phyloP scores from a whole-genome alignment of 2,888 invertebrate genomes.

The Entomobrya multifasciata region DNA sequence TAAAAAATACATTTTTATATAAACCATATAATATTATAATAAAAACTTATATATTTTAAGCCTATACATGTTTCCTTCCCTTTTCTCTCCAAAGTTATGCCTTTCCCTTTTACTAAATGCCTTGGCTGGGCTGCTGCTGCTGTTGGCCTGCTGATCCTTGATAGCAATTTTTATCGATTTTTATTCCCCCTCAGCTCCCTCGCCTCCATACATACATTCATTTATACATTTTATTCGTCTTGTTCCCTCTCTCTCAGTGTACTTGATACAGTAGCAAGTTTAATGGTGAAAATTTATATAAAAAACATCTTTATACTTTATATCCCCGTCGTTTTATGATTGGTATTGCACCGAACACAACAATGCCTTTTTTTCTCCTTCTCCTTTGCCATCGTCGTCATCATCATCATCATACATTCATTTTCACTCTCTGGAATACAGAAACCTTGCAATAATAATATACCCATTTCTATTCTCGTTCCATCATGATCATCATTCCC shows the following conservation, averaged over 20 bases:
- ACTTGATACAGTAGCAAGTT: not conserved
- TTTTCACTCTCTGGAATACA: constrained; percentile 9
- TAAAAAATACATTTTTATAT: not conserved
- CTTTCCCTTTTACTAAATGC: not conserved
- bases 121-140: not conserved
- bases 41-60: not conserved
- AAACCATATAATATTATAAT: not conserved
- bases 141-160: constrained; percentile 78
- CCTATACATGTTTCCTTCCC: not conserved
- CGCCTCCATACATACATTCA: constrained; percentile 1
- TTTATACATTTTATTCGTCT: not conserved
- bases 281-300: too few relatives aligned
- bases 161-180: constrained; percentile 79
- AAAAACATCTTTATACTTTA: too few relatives aligned
- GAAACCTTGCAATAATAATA: constrained; percentile 31
- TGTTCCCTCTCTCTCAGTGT: constrained; percentile 1
- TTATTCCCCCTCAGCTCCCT: constrained; percentile 73
- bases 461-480: constrained; percentile 45
- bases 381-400: not conserved
- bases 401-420: not conserved
- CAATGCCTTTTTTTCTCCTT: not conserved
- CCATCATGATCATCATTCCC: constrained; percentile 3
- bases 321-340: constrained; percentile 6
- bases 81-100: not conserved
- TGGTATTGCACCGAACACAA: constrained; percentile 52